These are phyloP conservation scores for Lasioglossum marginatum DNA, from an alignment of 2,888 invertebrate genomes.

Conservation along the genomic window DNA sequence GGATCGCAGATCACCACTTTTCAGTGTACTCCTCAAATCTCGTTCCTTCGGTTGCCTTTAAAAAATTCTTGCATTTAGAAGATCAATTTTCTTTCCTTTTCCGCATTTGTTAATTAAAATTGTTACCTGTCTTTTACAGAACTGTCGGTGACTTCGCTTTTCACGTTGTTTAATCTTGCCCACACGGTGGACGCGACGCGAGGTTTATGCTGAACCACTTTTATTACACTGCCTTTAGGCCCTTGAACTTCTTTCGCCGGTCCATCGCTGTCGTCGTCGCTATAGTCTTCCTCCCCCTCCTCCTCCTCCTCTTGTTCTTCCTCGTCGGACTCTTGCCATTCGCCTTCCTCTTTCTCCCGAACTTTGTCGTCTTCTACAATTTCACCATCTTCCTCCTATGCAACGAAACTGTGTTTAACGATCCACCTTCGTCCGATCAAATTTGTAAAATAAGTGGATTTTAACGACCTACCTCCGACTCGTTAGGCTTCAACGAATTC, in stretches of 20 bases:
- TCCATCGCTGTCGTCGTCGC: constrained; percentile 75
- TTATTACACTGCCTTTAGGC: constrained; percentile 85
- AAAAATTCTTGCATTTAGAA: constrained; percentile 21
- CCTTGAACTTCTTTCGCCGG: constrained; percentile 87
- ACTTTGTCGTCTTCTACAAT: constrained; percentile 56
- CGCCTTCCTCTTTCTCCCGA: constrained; percentile 61
- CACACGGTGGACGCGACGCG: constrained; percentile 86
- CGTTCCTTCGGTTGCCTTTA: constrained; percentile 66
- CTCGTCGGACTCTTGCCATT: constrained; percentile 67
- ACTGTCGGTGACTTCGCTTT: constrained; percentile 68
- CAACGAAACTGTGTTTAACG: not conserved
- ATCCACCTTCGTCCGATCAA: not conserved
- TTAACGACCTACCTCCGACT: constrained; percentile 68
- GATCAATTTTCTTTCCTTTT: not conserved
- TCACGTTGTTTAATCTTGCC: constrained; percentile 85
- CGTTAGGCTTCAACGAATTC: constrained; percentile 63
- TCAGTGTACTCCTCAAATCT: constrained; percentile 75
- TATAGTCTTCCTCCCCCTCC: constrained; percentile 71
- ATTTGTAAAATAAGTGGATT: not conserved
- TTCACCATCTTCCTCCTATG: constrained; percentile 70
- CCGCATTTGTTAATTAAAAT: not conserved
- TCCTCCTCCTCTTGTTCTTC: constrained; percentile 67
- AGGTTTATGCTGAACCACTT: constrained; percentile 85
- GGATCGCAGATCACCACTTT: constrained; percentile 77
- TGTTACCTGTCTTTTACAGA: constrained; percentile 71